Conservation (phyloP, 2,797 vertebrate genomes). For the Ctenopoma multispine region DNA sequence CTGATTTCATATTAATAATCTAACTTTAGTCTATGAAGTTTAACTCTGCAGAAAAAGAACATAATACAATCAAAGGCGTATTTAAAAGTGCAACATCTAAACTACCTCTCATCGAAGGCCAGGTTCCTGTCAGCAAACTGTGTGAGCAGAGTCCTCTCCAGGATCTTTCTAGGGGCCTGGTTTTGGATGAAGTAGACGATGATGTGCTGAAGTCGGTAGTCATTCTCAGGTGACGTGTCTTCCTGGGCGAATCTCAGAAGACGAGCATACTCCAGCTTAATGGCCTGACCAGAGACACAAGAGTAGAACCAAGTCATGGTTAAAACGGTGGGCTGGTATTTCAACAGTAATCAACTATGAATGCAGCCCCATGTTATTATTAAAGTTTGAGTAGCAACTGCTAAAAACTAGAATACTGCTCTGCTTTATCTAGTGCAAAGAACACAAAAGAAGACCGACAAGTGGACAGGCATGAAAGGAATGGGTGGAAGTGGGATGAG, state of each 20-base stretch:
- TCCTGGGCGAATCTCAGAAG: slow-evolving; percentile 94
- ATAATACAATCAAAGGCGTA: neutral
- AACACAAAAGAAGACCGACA: slow-evolving; percentile 15
- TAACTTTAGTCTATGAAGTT: neutral
- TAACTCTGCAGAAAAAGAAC: neutral
- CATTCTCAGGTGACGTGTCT: slow-evolving; percentile 91
- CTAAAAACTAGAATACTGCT: neutral
- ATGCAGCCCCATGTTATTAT: neutral
- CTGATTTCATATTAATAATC: neutral
- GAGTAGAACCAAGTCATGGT: neutral
- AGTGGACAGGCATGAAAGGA: slow-evolving; percentile 15
- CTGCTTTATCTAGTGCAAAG: neutral
- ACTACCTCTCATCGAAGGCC: slow-evolving; percentile 95
- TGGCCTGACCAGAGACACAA: slow-evolving; percentile 84
- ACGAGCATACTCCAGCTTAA: slow-evolving; percentile 95
- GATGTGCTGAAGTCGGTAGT: slow-evolving; percentile 93
- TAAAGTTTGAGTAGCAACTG: neutral
- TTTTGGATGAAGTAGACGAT: slow-evolving; percentile 98
- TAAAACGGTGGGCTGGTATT: neutral
- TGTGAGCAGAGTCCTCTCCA: slow-evolving; percentile 95
- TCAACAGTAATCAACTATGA: neutral
- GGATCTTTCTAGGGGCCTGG: slow-evolving; percentile 96
- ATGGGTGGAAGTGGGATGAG: slow-evolving; percentile 32
- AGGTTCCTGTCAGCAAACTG: slow-evolving; percentile 97
- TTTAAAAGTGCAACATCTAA: neutral